phyloP scores from a whole-genome alignment of 2,888 invertebrate species.

The Diadegma fenestrale region DNA sequence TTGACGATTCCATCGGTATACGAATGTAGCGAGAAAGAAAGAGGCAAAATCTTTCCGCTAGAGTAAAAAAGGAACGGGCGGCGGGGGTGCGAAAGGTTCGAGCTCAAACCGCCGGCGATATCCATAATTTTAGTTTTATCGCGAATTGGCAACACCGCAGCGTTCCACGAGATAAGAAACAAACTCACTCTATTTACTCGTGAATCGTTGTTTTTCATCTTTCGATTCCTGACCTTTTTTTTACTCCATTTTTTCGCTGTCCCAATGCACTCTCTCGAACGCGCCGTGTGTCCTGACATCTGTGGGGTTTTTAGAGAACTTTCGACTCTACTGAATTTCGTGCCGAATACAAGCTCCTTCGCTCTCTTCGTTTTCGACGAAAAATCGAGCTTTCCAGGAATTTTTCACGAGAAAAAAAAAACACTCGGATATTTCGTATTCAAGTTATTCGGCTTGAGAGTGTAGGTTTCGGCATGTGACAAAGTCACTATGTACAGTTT shows the following conservation, averaged over 20 bases:
- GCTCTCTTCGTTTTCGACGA: not conserved
- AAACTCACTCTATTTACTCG: constrained; percentile 31
- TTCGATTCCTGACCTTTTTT: not conserved
- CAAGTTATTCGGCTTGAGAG: not conserved
- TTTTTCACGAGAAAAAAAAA: not conserved
- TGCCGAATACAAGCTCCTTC: not conserved
- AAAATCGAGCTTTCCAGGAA: not conserved
- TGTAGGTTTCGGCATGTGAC: not conserved
- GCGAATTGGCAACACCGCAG: constrained; percentile 35
- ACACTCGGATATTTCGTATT: not conserved
- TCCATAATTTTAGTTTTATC: constrained; percentile 18
- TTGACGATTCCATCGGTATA: constrained; percentile 8
- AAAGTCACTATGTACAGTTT: constrained; percentile 19
- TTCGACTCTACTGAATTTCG: not conserved
- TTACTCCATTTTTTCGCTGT: not conserved
- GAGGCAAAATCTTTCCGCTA: not conserved
- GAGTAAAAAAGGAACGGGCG: not conserved
- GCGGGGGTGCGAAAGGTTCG: constrained; percentile 9
- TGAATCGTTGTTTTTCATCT: constrained; percentile 36
- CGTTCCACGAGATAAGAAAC: constrained; percentile 29
- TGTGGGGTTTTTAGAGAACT: not conserved
- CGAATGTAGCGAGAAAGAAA: not conserved
- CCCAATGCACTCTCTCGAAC: constrained; percentile 6
- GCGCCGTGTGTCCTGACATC: not conserved
- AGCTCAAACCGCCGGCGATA: not conserved